Evolutionary conservation across 2,797 vertebrate genomes (phyloP).

Genomic region (Phyllotis vaccarum): DNA sequence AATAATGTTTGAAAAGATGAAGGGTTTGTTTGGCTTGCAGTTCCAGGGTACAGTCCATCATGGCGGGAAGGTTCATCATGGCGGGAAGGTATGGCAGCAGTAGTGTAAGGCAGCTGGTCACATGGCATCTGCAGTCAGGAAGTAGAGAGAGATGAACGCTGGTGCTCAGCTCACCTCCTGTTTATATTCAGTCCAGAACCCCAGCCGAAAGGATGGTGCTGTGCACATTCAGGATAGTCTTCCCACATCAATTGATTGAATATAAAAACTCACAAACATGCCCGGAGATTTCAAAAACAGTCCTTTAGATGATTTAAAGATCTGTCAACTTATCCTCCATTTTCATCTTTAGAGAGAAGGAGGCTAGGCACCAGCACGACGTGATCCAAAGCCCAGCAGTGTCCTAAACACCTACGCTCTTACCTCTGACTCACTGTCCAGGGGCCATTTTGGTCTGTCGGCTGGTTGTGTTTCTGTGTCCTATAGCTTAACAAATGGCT

Average conservation of each 20-base stretch:
- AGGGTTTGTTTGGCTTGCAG: background rate
- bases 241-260: background rate
- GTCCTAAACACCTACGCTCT: background rate
- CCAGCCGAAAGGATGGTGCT: background rate
- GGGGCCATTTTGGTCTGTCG: fast-evolving
- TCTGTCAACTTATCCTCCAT: background rate
- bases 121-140: background rate
- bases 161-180: background rate
- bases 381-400: background rate
- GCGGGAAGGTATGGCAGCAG: background rate
- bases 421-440: background rate
- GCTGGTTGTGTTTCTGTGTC: background rate
- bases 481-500: background rate
- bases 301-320: background rate
- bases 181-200: background rate
- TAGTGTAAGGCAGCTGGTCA: background rate
- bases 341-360: background rate
- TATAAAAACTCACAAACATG: background rate
- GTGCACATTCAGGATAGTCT: background rate
- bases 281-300: background rate
- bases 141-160: background rate
- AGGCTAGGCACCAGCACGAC: background rate
- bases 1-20: background rate
- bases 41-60: background rate
- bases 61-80: too few species aligned